These are phyloP conservation scores for Corvus cornix DNA, from an alignment of 2,113 vertebrate genomes.

Conservation along the genomic window DNA sequence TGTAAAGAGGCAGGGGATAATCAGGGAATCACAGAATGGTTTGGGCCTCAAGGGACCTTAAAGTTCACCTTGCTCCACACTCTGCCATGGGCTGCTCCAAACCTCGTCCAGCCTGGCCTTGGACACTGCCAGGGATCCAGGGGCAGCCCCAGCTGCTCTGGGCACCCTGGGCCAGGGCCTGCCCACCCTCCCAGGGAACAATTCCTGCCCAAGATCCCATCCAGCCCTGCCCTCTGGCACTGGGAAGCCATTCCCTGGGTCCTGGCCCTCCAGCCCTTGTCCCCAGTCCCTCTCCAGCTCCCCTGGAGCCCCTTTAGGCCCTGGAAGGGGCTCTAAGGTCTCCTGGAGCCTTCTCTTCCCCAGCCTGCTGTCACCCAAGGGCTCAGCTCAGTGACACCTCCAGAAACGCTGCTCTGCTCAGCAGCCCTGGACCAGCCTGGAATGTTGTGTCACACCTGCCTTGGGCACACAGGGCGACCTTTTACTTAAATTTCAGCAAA, in stretches of 20 bases:
- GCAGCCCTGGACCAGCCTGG: neutral
- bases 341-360: neutral
- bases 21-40: neutral
- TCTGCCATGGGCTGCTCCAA: neutral
- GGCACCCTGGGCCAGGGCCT: neutral
- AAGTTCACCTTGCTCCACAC: neutral
- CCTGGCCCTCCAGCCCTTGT: neutral
- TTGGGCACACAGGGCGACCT: neutral
- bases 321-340: neutral
- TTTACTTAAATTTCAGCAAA: neutral
- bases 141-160: neutral
- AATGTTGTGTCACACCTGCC: neutral
- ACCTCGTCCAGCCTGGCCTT: rapidly evolving
- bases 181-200: rapidly evolving
- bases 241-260: neutral
- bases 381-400: neutral
- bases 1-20: neutral
- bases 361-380: neutral
- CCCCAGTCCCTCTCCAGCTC: neutral
- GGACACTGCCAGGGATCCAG: neutral
- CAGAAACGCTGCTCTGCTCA: rapidly evolving
- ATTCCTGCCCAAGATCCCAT: neutral
- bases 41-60: neutral
- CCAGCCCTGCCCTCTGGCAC: neutral
- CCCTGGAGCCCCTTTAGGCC: neutral